Percentiles rank a stretch among this genome's conserved stretches.
Conservation (phyloP, 1,140 invertebrate species). For the Conus betulinus region DNA sequence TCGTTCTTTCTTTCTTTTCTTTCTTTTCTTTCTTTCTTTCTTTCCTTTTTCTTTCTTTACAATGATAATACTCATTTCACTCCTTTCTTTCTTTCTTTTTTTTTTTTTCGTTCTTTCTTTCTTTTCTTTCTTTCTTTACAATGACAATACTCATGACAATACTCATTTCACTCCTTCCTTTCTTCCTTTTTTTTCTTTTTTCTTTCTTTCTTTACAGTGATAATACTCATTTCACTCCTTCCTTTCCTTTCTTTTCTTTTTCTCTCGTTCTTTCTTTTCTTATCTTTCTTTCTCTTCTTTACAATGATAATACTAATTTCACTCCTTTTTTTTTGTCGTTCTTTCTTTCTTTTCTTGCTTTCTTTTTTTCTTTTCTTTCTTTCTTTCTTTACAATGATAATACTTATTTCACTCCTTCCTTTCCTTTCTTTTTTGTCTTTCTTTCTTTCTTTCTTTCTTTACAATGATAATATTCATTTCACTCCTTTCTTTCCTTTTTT, state of each 20-base stretch:
- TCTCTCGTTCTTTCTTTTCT: slow-evolving; percentile 8
- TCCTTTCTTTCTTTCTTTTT: neutral
- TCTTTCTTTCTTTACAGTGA: neutral
- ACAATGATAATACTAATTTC: neutral
- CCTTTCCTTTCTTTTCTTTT: neutral
- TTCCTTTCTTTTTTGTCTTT: too few relatives aligned
- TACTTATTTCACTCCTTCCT: neutral
- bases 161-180: neutral
- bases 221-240: neutral
- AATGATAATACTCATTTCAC: too few relatives aligned
- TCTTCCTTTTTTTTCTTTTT: neutral
- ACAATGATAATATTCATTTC: too few relatives aligned
- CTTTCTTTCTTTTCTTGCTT: neutral
- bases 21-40: too few relatives aligned
- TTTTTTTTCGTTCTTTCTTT: neutral
- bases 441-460: too few relatives aligned
- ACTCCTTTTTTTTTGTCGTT: neutral
- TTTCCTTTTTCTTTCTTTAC: too few relatives aligned
- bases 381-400: too few relatives aligned
- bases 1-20: too few relatives aligned
- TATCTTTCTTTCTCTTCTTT: neutral
- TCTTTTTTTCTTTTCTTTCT: neutral
- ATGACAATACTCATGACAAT: neutral
- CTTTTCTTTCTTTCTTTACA: neutral
- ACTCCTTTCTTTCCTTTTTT: neutral